Percentiles rank a stretch among this genome's conserved stretches.
Evolutionary conservation across 2,113 vertebrate species (phyloP).

Genomic region (Siniperca knerii): DNA sequence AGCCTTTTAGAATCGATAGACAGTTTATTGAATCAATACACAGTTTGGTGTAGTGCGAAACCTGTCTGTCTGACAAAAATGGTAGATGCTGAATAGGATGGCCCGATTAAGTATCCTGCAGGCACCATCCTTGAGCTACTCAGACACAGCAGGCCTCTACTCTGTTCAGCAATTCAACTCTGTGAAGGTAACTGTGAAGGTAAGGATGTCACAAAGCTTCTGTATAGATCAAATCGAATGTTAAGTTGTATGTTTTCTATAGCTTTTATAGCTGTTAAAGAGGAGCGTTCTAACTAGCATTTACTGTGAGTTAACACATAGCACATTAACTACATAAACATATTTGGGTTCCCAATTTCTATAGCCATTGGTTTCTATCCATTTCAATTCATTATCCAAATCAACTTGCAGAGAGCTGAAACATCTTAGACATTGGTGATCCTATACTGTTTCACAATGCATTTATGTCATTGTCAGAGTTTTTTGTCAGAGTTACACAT

Average conservation of each 20-base stretch:
- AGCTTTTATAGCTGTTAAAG: slow-evolving; percentile 30
- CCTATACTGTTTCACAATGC: not conserved
- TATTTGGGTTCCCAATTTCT: not conserved
- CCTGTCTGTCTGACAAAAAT: slow-evolving; percentile 62
- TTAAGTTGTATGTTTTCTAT: slow-evolving; percentile 10
- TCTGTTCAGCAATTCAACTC: slow-evolving; percentile 29
- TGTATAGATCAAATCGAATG: not conserved
- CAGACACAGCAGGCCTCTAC: slow-evolving; percentile 21
- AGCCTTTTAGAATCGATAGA: slow-evolving; percentile 69
- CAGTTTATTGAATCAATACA: slow-evolving; percentile 78
- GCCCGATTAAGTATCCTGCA: slow-evolving; percentile 61
- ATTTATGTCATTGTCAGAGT: not conserved
- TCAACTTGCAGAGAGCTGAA: slow-evolving; percentile 15
- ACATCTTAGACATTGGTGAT: not conserved
- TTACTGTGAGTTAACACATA: slow-evolving; percentile 32
- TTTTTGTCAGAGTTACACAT: not conserved
- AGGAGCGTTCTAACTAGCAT: slow-evolving; percentile 46
- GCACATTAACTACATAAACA: slow-evolving; percentile 20
- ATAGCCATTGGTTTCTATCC: not conserved
- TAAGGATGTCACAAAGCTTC: slow-evolving; percentile 23
- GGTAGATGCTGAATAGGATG: slow-evolving; percentile 63
- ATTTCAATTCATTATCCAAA: slow-evolving; percentile 18
- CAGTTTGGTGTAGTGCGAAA: slow-evolving; percentile 66
- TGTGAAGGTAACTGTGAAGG: slow-evolving; percentile 33
- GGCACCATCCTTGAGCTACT: slow-evolving; percentile 38